Evolutionary conservation across 2,888 invertebrate species (phyloP), one percentile per base, ranked within the genome.

Genomic region (Meloe dianella): DNA sequence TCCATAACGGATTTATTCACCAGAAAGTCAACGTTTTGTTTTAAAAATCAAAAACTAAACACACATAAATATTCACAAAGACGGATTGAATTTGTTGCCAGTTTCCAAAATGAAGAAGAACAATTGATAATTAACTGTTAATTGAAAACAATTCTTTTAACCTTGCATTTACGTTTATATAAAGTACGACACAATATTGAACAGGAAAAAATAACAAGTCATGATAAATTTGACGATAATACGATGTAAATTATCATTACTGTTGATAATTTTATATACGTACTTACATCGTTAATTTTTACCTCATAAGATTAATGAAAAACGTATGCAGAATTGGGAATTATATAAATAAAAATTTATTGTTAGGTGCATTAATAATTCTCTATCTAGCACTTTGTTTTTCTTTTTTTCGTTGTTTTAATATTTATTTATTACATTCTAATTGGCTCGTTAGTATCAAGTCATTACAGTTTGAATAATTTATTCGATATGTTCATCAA

Each of bases 111-210:
- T 51, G 5, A 51, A 51, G 22, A 51, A 7, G 41, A 41, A 41
- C 41, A 22, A 51, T 22, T 51, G 1, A 3, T 51, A 20, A 22
- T 51, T 22, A 51, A 51, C 10, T 8, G 7, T 22, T 51, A 51
- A 51, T 51, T 22, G 22, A 51, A 51, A 51, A 51, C 47, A 51
- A 51, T 51, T 51, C 22, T 51, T 51, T 51, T 51, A 51, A 51
- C 47, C 47, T 51, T 51, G 47, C 22, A 51, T 51, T 22, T 22
- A 51, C 47, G 47, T 51, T 51, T 5, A 10, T 51, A 51, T 41
- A 12, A 5, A 2, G 4, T 41, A 51, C 47, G 47, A 10, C 10
- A 51, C 47, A 22, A 51, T 51, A 22, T 51, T 9, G 22, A 20
- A 51, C 22, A 51, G 20, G 47, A 10, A 51, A 51, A 20, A 22